phyloP scores from a whole-genome alignment of 2,113 vertebrate species.

The Antechinus flavipes region DNA sequence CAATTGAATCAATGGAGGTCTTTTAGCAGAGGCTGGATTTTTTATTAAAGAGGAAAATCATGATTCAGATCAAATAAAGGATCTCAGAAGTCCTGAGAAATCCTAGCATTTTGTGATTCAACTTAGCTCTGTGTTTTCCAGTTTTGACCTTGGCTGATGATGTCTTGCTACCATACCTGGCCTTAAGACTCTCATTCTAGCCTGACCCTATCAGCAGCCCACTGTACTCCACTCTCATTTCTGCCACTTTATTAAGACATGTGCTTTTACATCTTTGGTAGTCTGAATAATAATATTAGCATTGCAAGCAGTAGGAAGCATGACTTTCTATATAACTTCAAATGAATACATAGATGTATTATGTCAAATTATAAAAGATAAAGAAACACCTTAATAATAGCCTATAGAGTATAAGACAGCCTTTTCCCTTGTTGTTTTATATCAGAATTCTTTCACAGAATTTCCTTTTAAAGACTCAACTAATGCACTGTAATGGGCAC shows the following conservation, averaged over 20 bases:
- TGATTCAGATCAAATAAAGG: neutral
- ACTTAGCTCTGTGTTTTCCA: neutral
- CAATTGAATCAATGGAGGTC: neutral
- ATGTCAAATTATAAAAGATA: conserved; percentile 14
- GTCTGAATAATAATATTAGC: neutral
- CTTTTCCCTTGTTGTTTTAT: neutral
- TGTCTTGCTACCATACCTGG: neutral
- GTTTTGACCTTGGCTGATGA: neutral
- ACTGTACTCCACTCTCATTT: neutral
- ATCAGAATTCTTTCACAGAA: neutral
- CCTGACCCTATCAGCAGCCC: neutral
- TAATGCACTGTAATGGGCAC: neutral
- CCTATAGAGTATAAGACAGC: neutral
- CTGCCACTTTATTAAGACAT: neutral
- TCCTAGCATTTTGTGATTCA: neutral
- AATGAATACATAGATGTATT: neutral
- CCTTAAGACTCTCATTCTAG: neutral
- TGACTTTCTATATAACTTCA: neutral
- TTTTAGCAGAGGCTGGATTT: neutral
- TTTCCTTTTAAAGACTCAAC: conserved; percentile 31
- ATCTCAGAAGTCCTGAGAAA: neutral
- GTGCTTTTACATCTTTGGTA: neutral
- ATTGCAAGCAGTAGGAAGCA: neutral
- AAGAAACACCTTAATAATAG: neutral
- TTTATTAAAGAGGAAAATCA: neutral